These are phyloP conservation scores for Mormyrus iriodes DNA, from an alignment of 2,113 vertebrate species.

Conservation along the genomic window DNA sequence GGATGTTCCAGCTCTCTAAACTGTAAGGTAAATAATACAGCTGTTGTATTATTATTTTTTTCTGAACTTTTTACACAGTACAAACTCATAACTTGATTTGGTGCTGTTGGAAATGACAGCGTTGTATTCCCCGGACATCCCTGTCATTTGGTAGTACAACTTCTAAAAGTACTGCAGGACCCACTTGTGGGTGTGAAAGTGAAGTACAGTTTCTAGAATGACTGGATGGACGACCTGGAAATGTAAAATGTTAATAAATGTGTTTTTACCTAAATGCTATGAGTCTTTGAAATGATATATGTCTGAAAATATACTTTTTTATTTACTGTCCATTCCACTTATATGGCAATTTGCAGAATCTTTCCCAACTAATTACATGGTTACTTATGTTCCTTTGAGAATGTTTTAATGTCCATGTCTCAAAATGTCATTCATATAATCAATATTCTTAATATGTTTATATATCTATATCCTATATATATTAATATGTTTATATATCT, in stretches of 20 bases:
- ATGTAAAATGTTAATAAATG: not conserved
- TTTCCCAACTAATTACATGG: not conserved
- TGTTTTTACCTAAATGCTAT: not conserved
- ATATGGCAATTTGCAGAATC: not conserved
- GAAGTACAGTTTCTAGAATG: not conserved
- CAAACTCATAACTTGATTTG: not conserved
- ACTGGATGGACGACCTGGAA: not conserved
- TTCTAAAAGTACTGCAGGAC: not conserved
- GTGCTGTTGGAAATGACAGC: not conserved
- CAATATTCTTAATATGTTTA: too few species aligned
- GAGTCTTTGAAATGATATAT: not conserved
- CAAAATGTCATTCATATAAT: too few species aligned
- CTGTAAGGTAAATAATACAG: not conserved
- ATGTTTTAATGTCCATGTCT: too few species aligned
- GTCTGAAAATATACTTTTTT: not conserved
- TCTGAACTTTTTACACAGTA: not conserved
- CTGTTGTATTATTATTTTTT: not conserved
- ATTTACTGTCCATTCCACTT: not conserved
- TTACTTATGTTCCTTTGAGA: too few species aligned
- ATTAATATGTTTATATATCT: too few species aligned
- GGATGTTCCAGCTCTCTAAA: not conserved
- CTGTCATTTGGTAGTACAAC: not conserved
- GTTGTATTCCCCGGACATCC: not conserved
- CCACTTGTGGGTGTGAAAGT: not conserved
- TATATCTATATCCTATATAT: too few species aligned